Conservation (phyloP, 2,888 invertebrate genomes). For the Buathra laborator region DNA sequence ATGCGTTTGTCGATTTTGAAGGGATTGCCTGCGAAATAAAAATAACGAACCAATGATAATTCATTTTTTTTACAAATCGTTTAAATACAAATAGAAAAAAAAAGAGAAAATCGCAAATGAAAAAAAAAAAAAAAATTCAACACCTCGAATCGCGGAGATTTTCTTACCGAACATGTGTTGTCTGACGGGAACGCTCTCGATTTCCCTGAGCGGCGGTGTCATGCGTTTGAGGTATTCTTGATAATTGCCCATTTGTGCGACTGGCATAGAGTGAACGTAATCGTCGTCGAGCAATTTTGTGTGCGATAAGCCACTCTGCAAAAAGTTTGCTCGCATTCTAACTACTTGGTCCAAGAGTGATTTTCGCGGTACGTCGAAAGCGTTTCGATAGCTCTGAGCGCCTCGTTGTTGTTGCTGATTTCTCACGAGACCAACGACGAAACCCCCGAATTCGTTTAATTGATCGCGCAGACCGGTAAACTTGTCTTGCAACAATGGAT, state of each 20-base stretch:
- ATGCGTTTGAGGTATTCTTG: conserved; percentile 98
- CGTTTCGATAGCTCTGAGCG: conserved; percentile 93
- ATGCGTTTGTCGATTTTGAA: conserved; percentile 99
- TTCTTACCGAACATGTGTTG: conserved; percentile 98
- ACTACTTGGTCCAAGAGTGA: conserved; percentile 96
- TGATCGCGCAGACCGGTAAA: conserved; percentile 94
- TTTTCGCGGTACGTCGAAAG: conserved; percentile 97
- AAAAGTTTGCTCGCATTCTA: conserved; percentile 97
- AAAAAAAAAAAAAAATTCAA: too few species aligned
- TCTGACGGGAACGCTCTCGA: conserved; percentile 97
- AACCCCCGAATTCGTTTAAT: conserved; percentile 94
- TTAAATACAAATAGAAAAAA: neutral
- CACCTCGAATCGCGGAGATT: neutral
- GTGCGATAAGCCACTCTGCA: conserved; percentile 92
- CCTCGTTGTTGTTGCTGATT: conserved; percentile 87
- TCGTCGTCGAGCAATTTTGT: conserved; percentile 94
- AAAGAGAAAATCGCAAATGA: too few species aligned
- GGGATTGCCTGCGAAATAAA: conserved; percentile 89
- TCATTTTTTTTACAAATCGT: neutral
- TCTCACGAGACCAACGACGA: conserved; percentile 91
- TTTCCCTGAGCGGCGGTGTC: conserved; percentile 96
- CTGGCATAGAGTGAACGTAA: conserved; percentile 97
- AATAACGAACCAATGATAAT: neutral
- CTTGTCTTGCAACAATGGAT: conserved; percentile 93
- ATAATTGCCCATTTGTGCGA: conserved; percentile 99